Conservation (phyloP, 2,113 vertebrate species). For the Eleginops maclovinus region DNA sequence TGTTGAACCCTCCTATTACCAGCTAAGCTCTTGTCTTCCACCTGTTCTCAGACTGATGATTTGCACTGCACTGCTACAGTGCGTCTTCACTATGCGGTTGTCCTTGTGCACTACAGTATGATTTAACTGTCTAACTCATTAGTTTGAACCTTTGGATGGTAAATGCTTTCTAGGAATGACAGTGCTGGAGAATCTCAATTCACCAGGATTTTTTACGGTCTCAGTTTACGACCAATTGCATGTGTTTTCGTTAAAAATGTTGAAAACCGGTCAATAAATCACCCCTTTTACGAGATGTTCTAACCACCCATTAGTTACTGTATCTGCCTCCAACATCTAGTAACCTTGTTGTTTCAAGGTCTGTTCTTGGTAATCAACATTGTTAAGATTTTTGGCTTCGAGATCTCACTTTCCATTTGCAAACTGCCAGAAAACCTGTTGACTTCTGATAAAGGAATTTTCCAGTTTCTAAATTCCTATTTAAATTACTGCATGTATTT, state of each 20-base stretch:
- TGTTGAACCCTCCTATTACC: slow-evolving; percentile 62
- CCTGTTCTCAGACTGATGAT: slow-evolving; percentile 57
- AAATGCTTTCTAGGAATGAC: background rate
- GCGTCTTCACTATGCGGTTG: background rate
- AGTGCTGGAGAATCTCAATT: background rate
- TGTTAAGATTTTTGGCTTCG: slow-evolving; percentile 24
- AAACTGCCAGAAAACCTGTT: slow-evolving; percentile 15
- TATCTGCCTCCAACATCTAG: slow-evolving; percentile 17
- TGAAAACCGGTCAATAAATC: background rate
- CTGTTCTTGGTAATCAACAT: slow-evolving; percentile 15
- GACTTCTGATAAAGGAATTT: slow-evolving; percentile 28
- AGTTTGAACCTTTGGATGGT: background rate
- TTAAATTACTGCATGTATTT: slow-evolving; percentile 27
- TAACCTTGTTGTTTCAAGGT: slow-evolving; percentile 15
- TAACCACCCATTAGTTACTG: background rate
- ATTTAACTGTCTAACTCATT: slow-evolving; percentile 38
- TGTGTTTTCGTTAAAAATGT: background rate
- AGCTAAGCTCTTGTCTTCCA: slow-evolving; percentile 58
- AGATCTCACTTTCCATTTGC: slow-evolving; percentile 28
- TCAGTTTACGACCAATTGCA: background rate
- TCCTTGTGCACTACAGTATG: slow-evolving; percentile 20
- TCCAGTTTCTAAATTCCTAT: slow-evolving; percentile 4
- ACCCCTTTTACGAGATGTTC: background rate
- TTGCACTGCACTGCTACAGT: slow-evolving; percentile 36
- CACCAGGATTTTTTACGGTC: too few species aligned